phyloP scores from a whole-genome alignment of 2,888 invertebrate species.

The Microctonus aethiopoides region DNA sequence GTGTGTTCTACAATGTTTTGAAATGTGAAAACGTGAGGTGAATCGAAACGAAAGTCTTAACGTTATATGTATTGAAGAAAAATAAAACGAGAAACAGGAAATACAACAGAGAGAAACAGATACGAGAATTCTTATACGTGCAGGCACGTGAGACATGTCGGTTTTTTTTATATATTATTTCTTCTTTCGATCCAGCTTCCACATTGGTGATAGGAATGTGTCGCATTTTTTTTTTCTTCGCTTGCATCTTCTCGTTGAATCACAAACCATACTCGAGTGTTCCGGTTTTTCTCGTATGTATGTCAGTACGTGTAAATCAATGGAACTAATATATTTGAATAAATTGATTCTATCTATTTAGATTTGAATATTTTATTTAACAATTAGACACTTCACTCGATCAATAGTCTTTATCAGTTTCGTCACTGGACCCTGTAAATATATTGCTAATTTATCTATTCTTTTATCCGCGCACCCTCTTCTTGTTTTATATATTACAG shows the following conservation, averaged over 20 bases:
- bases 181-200: conserved; percentile 11
- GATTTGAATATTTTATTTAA: no score
- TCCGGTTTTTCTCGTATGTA: conserved; percentile 26
- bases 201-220: conserved; percentile 17
- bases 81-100: background rate
- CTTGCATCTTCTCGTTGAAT: background rate
- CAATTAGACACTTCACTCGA: no score
- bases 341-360: background rate
- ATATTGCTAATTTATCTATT: conserved; percentile 9
- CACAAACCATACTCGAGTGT: conserved; percentile 18
- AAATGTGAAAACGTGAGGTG: conserved; percentile 29
- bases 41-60: conserved; percentile 4
- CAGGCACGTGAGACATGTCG: conserved; percentile 40
- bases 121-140: conserved; percentile 38
- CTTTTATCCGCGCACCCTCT: background rate
- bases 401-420: no score
- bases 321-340: background rate
- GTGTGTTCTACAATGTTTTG: conserved; percentile 27
- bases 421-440: no score
- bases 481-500: background rate
- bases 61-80: background rate
- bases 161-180: conserved; percentile 31
- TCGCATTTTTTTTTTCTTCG: background rate
- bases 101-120: conserved; percentile 12
- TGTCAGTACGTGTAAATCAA: background rate